Percentiles rank a stretch among this genome's conserved stretches.
These are phyloP conservation scores for Malaclemys terrapin DNA, from an alignment of 2,113 vertebrate genomes.

Conservation along the genomic window DNA sequence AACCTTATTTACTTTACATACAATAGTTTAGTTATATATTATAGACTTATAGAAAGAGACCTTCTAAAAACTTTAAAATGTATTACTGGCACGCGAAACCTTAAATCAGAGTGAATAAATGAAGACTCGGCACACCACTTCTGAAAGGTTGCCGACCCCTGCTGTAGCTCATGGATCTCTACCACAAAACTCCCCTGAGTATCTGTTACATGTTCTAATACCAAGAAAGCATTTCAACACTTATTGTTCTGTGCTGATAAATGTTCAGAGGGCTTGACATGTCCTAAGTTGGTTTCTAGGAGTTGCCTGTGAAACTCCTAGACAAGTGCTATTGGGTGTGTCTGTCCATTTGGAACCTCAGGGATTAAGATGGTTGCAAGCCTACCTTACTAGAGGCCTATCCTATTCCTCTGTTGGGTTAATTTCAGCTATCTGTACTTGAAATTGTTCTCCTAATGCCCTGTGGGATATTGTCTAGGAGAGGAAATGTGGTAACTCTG, in stretches of 20 bases:
- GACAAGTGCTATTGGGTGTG: neutral
- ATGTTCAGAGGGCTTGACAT: neutral
- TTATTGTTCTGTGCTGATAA: neutral
- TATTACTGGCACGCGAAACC: too few species aligned
- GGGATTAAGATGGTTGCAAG: neutral
- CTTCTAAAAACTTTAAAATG: too few species aligned
- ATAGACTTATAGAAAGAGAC: too few species aligned
- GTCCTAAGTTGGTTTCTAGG: neutral
- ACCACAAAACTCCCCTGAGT: neutral
- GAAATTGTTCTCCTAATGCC: neutral
- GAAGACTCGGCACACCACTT: too few species aligned
- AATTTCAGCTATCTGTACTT: neutral
- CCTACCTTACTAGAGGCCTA: neutral
- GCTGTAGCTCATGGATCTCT: neutral
- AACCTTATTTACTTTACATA: too few species aligned
- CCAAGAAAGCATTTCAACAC: neutral
- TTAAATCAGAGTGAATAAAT: too few species aligned
- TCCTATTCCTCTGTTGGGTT: neutral
- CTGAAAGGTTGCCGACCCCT: too few species aligned
- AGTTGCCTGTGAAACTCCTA: neutral
- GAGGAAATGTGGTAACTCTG: neutral
- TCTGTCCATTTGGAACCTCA: neutral
- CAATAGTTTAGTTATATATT: too few species aligned
- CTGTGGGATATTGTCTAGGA: neutral
- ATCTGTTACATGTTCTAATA: neutral